phyloP scores from a whole-genome alignment of 1,140 invertebrate genomes.

The Maniola jurtina region DNA sequence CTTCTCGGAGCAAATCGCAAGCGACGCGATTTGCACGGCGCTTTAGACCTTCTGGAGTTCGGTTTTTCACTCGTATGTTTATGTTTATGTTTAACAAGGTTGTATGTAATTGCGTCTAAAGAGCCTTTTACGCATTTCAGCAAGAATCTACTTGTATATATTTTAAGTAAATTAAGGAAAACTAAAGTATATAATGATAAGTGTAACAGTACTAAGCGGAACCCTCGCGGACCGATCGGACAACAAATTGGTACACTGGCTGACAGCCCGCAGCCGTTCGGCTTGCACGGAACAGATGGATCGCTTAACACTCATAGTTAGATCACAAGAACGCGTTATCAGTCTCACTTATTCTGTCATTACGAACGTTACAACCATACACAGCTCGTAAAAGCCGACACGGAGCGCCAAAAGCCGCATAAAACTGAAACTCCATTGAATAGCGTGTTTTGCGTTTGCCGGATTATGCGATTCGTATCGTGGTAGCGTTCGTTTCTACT shows the following conservation, averaged over 20 bases:
- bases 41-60: too few relatives aligned
- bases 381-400: constrained; percentile 47
- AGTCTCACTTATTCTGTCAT: constrained; percentile 77
- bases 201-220: constrained; percentile 8
- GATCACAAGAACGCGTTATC: constrained; percentile 71
- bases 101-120: too few relatives aligned
- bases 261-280: constrained; percentile 17
- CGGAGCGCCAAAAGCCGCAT: constrained; percentile 44
- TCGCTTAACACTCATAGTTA: constrained; percentile 37
- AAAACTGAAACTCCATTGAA: constrained; percentile 33
- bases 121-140: too few relatives aligned
- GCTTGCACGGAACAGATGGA: constrained; percentile 31
- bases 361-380: constrained; percentile 64
- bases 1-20: too few relatives aligned
- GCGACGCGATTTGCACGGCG: too few relatives aligned
- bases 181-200: neutral
- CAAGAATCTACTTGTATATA: too few relatives aligned
- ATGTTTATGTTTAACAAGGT: too few relatives aligned
- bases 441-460: constrained; percentile 15
- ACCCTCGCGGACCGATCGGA: neutral
- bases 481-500: constrained; percentile 45
- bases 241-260: constrained; percentile 3
- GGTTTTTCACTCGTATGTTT: too few relatives aligned
- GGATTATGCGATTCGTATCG: constrained; percentile 49
- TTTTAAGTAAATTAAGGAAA: neutral